Evolutionary conservation across 2,888 invertebrate genomes (phyloP), one percentile per base, ranked within the genome.

Genomic region (Aporophyla nigra): DNA sequence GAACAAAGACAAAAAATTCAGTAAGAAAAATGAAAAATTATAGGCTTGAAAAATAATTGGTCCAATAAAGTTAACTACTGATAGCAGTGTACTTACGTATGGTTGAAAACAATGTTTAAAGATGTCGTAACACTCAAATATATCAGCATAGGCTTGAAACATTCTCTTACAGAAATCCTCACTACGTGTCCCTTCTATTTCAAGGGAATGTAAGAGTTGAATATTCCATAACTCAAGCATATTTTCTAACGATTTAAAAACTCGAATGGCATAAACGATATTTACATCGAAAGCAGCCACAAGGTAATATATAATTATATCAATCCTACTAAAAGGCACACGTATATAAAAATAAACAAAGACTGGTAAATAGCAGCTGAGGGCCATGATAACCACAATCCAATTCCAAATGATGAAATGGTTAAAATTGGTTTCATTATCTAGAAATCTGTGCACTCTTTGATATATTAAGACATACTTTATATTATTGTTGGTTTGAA

Each of bases 401-500:
- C 75, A 74, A 43, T 76, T 76, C 74, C 75, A 74, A 58, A 51
- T 58, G 14, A 75, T 65, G 5, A 43, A 63, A 0, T n/a, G n/a
- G 0, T 27, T 58, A 27, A 58, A 58, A 51, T 7, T 14, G 5
- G 49, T 51, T 27, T 43, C 19, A 27, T 63, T 51, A 19, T 75
- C 74, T 10, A 75, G 49, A n/a, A 51, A 27, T 19, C 74, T 58
- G 14, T 58, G 16, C 7, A 58, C 65, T 43, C 33, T 76, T 74
- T 76, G 75, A 58, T 65, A 76, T 4, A 43, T 9, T 6, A 76
- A 27, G 1, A 76, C 19, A 14, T 74, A 76, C 27, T 74, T 62
- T 1, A 65, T 43, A 53, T 43, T 65, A 16, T 14, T 76, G 14
- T 58, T 43, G 0, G 43, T n/a, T 43, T 74, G 49, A 43, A 74